Base-by-base conservation (phyloP, 2,888 invertebrate genomes). In the Harpagoxenus sublaevis region DNA sequence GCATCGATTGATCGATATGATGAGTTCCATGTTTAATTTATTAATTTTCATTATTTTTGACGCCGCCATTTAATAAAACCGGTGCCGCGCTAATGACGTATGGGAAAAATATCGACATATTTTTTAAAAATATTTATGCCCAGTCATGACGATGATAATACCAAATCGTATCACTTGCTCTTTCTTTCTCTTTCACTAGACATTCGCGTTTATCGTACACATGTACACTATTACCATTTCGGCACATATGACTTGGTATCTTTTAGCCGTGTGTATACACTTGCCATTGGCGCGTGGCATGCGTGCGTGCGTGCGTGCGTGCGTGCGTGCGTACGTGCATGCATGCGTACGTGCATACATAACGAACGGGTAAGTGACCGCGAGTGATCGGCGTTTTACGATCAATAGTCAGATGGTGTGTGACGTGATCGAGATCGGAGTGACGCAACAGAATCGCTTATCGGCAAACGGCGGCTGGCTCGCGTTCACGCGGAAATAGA, bases 281-380 rank as follows among this genome's bases (percentile, higher is more conserved):
- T 48, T 39, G 28, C 31, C 5, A 60, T n/a, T 23, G 48, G 39
- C 23, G 31, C n/a, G 23, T 53, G 68, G 31, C 28, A 28, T 51
- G 35, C 18, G 23, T 65, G 3, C 28, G 9, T 63, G 18, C 35
- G 12, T 55, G 18, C 35, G 12, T 55, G 18, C 18, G 23, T 65
- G 3, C 28, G 9, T 63, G 18, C 35, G 12, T 55, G 18, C 39
- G 9, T 60, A 23, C 45, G n/a, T 68, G 12, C 31, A 10, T 51
- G 31, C 23, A 12, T 57, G 57, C 53, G 18, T 65, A 31, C 57
- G 10, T 23, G 31, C 31, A 5, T 65, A 12, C 45, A 31, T 23
- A 12, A 65, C 15, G 51, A 62, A 62, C 73, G 84, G 87, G 86
- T 86, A 87, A 86, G 84, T 87, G 87, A 87, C 87, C 87, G 87